Base-by-base conservation (phyloP, 2,797 vertebrate species). In the Morus bassanus region DNA sequence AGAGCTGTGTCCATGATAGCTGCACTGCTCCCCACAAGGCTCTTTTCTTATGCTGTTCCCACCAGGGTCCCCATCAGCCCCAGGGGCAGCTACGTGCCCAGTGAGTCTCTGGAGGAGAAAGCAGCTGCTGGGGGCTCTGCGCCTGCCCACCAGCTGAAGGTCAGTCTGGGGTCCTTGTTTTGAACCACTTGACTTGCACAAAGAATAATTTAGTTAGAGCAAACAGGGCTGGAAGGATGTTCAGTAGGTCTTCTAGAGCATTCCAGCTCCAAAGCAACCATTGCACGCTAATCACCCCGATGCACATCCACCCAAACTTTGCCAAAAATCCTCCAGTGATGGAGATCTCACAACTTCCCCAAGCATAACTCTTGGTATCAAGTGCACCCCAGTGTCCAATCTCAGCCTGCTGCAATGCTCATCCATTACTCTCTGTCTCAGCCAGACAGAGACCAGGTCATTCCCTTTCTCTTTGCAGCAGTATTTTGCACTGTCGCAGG, bases 31-130 rank as follows among this genome's bases (percentile, higher is more conserved):
- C 13, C 48, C 15, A 3, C 0, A 1, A 46, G 19, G 27, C 11
- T 59, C 33, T 41, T 65, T 41, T 18, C 48, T 25, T 2, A 0
- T 54, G 56, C 13, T 37, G 9, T 22, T 74, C 25, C 53, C n/a
- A 30, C 22, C 3, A 3, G 5, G 15, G 12, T 46, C 14, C 33
- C 43, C 63, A n/a, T 4, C 3, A 0, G 27, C 15, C 13, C 18
- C 70, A 57, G 30, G 4, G 11, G 23, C 53, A 70, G 16, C 21
- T 46, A 1, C 0, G 0, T 25, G 19, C 21, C 57, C 67, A 8
- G 9, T 0, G 14, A 72, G 18, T 7, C 75, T 64, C 37, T 50
- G 59, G 73, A 69, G n/a, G 3, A 76, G 13, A 82, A 48, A 61
- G 63, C 10, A 91, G 43, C 25, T 88, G 21, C 33, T 46, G 51